Evolutionary conservation across 1,140 invertebrate genomes (phyloP).

Genomic region (Mylabris phalerata): DNA sequence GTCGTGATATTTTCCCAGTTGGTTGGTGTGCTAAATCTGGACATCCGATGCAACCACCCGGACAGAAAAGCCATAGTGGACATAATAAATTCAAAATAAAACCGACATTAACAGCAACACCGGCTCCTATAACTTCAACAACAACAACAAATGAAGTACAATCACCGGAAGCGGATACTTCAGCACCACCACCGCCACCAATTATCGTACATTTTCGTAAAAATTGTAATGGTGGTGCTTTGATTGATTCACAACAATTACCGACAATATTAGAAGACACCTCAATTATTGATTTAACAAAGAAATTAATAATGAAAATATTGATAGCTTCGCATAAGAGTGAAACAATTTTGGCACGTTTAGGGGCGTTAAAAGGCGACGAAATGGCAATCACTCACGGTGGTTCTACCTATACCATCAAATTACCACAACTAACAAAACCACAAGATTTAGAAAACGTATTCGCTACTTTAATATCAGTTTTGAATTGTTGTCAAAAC

Average conservation of each 20-base stretch:
- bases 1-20: constrained; percentile 93
- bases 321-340: constrained; percentile 34
- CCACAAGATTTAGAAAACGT: constrained; percentile 30
- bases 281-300: constrained; percentile 40
- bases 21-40: constrained; percentile 92
- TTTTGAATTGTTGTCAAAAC: constrained; percentile 36
- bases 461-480: constrained; percentile 28
- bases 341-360: constrained; percentile 32
- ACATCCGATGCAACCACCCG: constrained; percentile 90
- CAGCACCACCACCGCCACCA: constrained; percentile 44
- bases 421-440: constrained; percentile 32
- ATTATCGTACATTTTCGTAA: constrained; percentile 41
- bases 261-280: constrained; percentile 43
- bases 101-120: constrained; percentile 25
- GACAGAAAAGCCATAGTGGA: constrained; percentile 71
- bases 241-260: constrained; percentile 43
- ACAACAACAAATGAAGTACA: constrained; percentile 26
- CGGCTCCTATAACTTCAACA: constrained; percentile 19
- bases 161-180: constrained; percentile 42
- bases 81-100: constrained; percentile 33
- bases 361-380: constrained; percentile 36
- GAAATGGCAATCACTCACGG: constrained; percentile 35
- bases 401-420: constrained; percentile 37
- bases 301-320: constrained; percentile 35
- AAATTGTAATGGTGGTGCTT: constrained; percentile 45